These are phyloP conservation scores for Dinomys branickii DNA, from an alignment of 2,113 vertebrate genomes.

Conservation along the genomic window DNA sequence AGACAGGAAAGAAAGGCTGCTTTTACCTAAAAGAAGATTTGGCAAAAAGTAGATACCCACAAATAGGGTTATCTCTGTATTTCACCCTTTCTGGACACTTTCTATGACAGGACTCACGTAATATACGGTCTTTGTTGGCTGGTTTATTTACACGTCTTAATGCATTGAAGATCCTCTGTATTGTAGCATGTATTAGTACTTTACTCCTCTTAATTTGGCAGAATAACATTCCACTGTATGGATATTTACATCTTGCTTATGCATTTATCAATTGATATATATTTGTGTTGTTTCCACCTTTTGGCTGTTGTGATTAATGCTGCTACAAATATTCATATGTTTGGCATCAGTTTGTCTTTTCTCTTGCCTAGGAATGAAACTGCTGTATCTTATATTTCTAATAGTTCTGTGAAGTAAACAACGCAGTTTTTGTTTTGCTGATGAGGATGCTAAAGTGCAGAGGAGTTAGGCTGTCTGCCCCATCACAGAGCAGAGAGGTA, in stretches of 20 bases:
- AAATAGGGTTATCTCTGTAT: neutral
- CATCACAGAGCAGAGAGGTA: neutral
- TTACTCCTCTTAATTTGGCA: neutral
- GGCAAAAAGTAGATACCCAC: neutral
- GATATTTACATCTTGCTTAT: neutral
- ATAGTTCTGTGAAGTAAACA: neutral
- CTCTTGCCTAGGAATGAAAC: neutral
- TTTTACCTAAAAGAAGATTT: neutral
- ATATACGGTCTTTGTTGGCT: neutral
- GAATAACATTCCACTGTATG: neutral
- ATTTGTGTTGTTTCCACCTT: neutral
- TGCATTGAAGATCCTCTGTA: neutral
- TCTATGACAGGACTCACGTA: neutral
- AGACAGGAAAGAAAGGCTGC: neutral
- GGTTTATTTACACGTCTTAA: neutral
- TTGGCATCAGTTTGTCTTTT: neutral
- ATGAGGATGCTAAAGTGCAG: neutral
- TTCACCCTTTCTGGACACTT: neutral
- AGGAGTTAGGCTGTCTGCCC: neutral
- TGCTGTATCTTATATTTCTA: neutral
- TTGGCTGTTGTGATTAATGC: neutral
- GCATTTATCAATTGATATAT: neutral
- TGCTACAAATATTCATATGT: neutral
- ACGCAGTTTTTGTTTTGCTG: neutral
- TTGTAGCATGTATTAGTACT: neutral